Base-by-base conservation (phyloP, 2,888 invertebrate genomes). In the Papilio protenor region DNA sequence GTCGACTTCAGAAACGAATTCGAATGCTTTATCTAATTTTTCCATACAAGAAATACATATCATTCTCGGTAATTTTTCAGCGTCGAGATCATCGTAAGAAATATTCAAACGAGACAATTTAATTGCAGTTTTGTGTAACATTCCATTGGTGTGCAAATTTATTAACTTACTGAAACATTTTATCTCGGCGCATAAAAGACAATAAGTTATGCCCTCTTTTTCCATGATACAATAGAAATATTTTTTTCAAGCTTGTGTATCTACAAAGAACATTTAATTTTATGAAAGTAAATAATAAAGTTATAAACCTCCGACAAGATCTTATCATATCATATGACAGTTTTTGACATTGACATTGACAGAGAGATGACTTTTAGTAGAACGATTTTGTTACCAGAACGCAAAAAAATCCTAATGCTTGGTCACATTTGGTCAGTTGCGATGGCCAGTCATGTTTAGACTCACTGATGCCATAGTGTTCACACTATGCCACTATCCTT, bases 1-100 rank as follows among this genome's bases (percentile, higher is more conserved):
- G 77, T 93, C 89, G 21, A 93, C 83, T 2, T 82, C 79, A 11
- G 82, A 73, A 18, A 92, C 85, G 76, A 93, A 92, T 4, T 89
- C 87, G 76, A 84, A 88, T 11, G 91, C 89, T 70, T 83, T 87
- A 52, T 91, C 86, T 55, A 92, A 81, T 1, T 86, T 81, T 59
- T 81, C 81, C 1, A 88, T 78, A 85, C 92, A 93, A 2, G 84
- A 79, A 23, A 88, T 85, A 85, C 92, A 93, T 12, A 91, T 87
- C 4, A 87, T 87, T 84, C 85, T 88, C 10, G 92, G 90, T 8
- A 91, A 81, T 40, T 57, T 73, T 55, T 78, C 77, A 70, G 83
- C 83, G 27, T 85, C 84, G 49, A 77, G 82, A 52, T 90, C 87
- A 77, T 89, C 85, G n/a, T 85, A 83, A 11, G 80, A 79, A 12